phyloP scores from a whole-genome alignment of 2,888 invertebrate species.

The Dexiosoma caninum region DNA sequence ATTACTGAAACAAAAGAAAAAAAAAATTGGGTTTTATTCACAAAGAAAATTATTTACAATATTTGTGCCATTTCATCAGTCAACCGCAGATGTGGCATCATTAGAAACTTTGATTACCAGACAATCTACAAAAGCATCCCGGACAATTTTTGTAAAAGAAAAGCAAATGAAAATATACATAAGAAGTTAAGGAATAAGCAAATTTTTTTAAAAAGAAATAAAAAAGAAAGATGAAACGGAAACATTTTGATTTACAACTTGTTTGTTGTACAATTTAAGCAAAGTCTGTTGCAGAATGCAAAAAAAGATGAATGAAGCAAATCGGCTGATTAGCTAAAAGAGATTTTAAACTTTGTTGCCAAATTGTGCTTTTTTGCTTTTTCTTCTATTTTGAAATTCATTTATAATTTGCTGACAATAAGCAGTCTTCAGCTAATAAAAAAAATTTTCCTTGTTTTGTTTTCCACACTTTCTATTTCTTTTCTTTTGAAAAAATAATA shows the following conservation, averaged over 20 bases:
- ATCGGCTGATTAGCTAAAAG: constrained; percentile 60
- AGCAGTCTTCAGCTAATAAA: constrained; percentile 42
- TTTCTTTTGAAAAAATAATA: background rate
- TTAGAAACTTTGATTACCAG: background rate
- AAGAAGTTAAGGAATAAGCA: constrained; percentile 57
- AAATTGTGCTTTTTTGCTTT: no score
- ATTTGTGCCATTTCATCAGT: background rate
- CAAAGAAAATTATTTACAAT: no score
- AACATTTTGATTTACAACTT: constrained; percentile 63
- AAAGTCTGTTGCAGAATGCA: constrained; percentile 32
- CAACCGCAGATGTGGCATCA: constrained; percentile 14
- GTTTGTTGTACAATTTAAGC: constrained; percentile 54
- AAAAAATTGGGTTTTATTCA: no score
- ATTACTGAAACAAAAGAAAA: no score
- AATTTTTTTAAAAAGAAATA: constrained; percentile 40
- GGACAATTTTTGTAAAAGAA: constrained; percentile 28
- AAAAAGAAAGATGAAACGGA: constrained; percentile 35
- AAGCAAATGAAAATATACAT: background rate
- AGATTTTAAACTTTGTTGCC: constrained; percentile 33
- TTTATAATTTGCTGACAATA: constrained; percentile 55
- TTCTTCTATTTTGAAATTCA: constrained; percentile 29
- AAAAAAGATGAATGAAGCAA: constrained; percentile 9
- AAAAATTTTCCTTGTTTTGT: constrained; percentile 2
- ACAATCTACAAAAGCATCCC: constrained; percentile 38
- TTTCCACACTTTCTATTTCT: constrained; percentile 2